Base-by-base conservation (phyloP, 2,113 vertebrate genomes). In the Numenius arquata region DNA sequence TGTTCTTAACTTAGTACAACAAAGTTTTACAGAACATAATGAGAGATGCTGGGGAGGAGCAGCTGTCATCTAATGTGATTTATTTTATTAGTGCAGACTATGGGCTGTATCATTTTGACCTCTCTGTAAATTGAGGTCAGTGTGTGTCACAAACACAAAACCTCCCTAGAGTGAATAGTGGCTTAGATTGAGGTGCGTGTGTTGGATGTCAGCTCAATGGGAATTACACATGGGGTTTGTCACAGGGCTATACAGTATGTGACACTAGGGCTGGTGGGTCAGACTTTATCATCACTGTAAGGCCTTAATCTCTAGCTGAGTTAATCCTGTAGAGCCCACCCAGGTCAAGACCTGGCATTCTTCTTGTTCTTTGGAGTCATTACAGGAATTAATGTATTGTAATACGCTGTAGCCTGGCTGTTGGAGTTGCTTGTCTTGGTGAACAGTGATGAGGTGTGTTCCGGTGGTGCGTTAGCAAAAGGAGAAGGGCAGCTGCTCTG, bases 61-160 rank as follows among this genome's bases (percentile, higher is more conserved):
- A 96, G 96, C 96, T 98, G 96, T 92, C 97, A 78, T 68, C 61
- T 27, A 4, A 34, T 72, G 93, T 97, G 96, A 97, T 97, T 97
- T 95, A 96, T 97, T 97, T 96, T 93, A 95, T 94, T 91, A 62
- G 94, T 80, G 66, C 85, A 74, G 34, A 65, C 93, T 82, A 71
- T 4, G 67, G 75, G 75, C 90, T 74, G 66, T 80, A 95, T 97
- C 95, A 92, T 95, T 96, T 77, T 97, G 97, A 97, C 92, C 97
- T 96, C 47, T 89, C 92, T 96, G 95, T 95, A 98, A 97, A 96
- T 90, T 94, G 97, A 98, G 97, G 98, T 98, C 98, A 98, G 88
- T 29, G 88, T 63, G 56, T 95, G 96, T 97, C 97, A 71, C 71
- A 77, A 95, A 87, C 90, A 96, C 97, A 95, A 67, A 83, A 92